Evolutionary conservation across 2,797 vertebrate species (phyloP).

Genomic region (Malacoraja senta): DNA sequence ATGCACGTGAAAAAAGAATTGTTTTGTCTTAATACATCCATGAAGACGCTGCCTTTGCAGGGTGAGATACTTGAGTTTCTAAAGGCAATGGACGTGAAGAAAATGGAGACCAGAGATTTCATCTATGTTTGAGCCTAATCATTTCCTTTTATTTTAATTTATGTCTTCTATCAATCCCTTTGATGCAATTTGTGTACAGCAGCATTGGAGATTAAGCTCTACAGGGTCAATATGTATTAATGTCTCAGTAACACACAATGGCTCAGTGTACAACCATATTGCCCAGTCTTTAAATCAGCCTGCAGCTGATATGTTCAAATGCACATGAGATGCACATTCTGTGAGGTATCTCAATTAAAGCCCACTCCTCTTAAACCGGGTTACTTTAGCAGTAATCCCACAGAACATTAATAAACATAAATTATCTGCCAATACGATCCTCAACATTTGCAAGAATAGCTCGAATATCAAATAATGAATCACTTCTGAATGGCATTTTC

Average conservation of each 20-base stretch:
- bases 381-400: not conserved
- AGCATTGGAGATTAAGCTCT: not conserved
- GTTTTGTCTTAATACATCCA: too few relatives aligned
- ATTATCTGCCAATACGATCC: not conserved
- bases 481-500: not conserved
- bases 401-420: not conserved
- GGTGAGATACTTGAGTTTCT: too few relatives aligned
- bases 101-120: too few relatives aligned
- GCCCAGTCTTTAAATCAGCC: not conserved
- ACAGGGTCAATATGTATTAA: not conserved
- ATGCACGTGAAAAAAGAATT: too few relatives aligned
- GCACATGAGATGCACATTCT: not conserved
- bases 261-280: not conserved
- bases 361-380: not conserved
- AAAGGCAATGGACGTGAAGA: too few relatives aligned
- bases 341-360: not conserved
- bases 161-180: too few relatives aligned
- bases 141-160: too few relatives aligned
- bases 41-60: too few relatives aligned
- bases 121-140: too few relatives aligned
- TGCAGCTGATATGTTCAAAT: not conserved
- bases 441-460: not conserved
- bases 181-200: not conserved
- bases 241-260: not conserved
- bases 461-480: not conserved